Evolutionary conservation across 2,888 invertebrate genomes (phyloP), one percentile per base, ranked within the genome.

Genomic region (Hypsopygia costalis): DNA sequence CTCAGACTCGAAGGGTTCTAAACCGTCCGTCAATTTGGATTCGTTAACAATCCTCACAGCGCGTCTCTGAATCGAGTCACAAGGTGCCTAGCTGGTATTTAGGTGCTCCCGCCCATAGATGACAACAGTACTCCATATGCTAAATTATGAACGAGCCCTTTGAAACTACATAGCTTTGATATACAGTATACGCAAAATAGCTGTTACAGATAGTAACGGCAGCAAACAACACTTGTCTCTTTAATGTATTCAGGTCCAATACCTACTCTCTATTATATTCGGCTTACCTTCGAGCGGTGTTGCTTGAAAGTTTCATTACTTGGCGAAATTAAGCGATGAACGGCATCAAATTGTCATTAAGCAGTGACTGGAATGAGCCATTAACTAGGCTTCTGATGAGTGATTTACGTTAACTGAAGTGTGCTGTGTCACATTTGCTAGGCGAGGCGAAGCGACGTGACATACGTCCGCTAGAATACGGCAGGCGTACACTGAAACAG

Each of bases 331-430:
- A 73, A 75, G 68, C 76, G 67, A 67, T 68, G 72, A 72, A 69
- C 69, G 75, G 69, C 71, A 81, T 81, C 75, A 79, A 77, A 78
- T 76, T 78, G 72, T 75, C 76, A 77, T 83, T 82, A 81, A 69
- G 61, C 73, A 74, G 71, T 66, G 58, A 69, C 64, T 62, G 62
- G 69, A 39, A 73, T 67, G 62, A 64, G 59, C 71, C 73, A 74
- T 81, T 78, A 81, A 71, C 64, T 69, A 64, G 54, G 63, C 63
- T 62, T 65, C 62, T 75, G 77, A 81, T 81, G 70, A 81, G 66
- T 79, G 79, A 81, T 81, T 74, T 76, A 74, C 62, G 77, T 67
- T 69, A 73, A 75, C 72, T 77, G 63, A 68, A 76, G 74, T 76
- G 68, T 74, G 74, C 55, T 56, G 59, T 67, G 74, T 72, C 65